A percentile compares a stretch with the other conserved stretches of the same genome.
phyloP scores from a whole-genome alignment of 2,113 vertebrate genomes.

The Tamias sibiricus region DNA sequence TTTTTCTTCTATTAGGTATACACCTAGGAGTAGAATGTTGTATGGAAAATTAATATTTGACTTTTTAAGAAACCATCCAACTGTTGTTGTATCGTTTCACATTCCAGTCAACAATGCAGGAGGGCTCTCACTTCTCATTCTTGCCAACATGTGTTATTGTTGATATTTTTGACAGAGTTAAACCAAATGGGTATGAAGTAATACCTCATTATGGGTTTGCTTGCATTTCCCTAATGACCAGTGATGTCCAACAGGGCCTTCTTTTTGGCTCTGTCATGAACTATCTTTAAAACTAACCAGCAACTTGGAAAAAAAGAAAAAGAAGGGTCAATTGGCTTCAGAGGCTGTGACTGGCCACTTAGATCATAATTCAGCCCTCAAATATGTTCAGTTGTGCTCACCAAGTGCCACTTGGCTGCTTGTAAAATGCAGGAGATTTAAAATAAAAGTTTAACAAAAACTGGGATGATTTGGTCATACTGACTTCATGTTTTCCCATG shows the following conservation, averaged over 20 bases:
- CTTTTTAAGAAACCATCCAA: background rate
- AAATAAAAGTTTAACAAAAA: slow-evolving; percentile 43
- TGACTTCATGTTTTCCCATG: background rate
- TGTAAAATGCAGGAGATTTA: slow-evolving; percentile 12
- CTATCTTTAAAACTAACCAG: background rate
- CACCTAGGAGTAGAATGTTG: background rate
- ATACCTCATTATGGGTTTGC: no score
- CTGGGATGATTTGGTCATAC: background rate
- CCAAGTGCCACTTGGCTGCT: background rate
- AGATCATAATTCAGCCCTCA: slow-evolving; percentile 44
- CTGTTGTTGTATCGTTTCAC: background rate
- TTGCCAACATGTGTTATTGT: background rate
- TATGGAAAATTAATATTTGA: background rate
- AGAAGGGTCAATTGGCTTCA: background rate
- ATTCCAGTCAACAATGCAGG: background rate
- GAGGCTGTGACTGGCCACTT: background rate
- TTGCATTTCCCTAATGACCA: no score
- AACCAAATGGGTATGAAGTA: no score
- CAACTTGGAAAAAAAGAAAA: no score
- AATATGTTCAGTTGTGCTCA: background rate
- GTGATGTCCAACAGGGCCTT: background rate
- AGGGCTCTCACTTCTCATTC: background rate
- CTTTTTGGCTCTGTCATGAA: background rate
- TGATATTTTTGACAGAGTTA: background rate
- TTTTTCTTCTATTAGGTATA: background rate